Evolutionary conservation across 1,140 invertebrate species (phyloP).

Genomic region (Nilaparvata lugens): DNA sequence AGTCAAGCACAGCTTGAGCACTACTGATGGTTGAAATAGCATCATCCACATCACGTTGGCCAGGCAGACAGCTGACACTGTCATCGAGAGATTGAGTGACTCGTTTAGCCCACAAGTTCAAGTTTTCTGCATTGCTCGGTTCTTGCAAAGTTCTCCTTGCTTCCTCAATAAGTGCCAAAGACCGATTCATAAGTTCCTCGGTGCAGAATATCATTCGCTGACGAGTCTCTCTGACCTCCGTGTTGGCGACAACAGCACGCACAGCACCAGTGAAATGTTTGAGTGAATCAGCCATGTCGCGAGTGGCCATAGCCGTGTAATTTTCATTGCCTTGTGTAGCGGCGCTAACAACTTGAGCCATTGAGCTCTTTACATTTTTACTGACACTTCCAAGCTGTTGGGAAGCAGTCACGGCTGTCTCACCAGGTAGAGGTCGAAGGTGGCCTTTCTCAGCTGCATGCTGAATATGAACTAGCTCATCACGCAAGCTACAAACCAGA

Average conservation of each 20-base stretch:
- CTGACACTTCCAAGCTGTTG: slow-evolving; percentile 58
- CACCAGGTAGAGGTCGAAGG: slow-evolving; percentile 74
- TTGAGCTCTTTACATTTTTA: slow-evolving; percentile 51
- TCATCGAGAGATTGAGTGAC: slow-evolving; percentile 49
- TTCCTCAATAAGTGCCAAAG: slow-evolving; percentile 66
- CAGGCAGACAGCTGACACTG: slow-evolving; percentile 73
- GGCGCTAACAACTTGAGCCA: slow-evolving; percentile 78
- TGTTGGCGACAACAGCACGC: slow-evolving; percentile 60
- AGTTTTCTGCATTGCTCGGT: slow-evolving; percentile 45
- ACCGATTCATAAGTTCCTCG: slow-evolving; percentile 68
- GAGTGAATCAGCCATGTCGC: slow-evolving; percentile 67
- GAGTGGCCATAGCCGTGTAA: slow-evolving; percentile 71
- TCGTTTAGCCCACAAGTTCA: slow-evolving; percentile 54
- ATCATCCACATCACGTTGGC: slow-evolving; percentile 81
- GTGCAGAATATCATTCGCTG: slow-evolving; percentile 59
- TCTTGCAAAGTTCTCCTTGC: slow-evolving; percentile 55
- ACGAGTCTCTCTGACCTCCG: slow-evolving; percentile 57
- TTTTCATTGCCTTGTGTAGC: slow-evolving; percentile 74
- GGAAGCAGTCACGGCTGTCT: slow-evolving; percentile 69
- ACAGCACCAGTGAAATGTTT: slow-evolving; percentile 59
- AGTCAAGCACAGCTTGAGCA: slow-evolving; percentile 59
- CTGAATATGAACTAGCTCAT: slow-evolving; percentile 73
- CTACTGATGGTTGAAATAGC: slow-evolving; percentile 73
- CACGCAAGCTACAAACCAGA: slow-evolving; percentile 65
- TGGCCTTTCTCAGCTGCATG: slow-evolving; percentile 57